phyloP scores from a whole-genome alignment of 2,888 invertebrate species.

The Epinotia demarniana region DNA sequence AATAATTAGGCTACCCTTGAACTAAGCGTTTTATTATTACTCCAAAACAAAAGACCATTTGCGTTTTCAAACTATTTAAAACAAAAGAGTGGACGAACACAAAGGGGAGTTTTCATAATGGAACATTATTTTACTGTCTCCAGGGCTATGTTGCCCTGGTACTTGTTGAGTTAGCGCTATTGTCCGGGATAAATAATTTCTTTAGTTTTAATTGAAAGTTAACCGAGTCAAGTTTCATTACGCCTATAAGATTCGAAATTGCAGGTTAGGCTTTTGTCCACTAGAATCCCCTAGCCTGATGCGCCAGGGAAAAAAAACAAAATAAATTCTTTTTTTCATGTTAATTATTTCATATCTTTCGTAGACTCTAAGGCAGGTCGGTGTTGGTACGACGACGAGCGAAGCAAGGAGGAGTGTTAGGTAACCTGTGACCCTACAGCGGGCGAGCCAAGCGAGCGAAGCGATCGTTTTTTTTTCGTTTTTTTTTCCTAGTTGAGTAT shows the following conservation, averaged over 20 bases:
- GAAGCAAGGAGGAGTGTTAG: too few relatives aligned
- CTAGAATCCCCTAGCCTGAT: too few relatives aligned
- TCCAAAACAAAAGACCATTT: slow-evolving; percentile 37
- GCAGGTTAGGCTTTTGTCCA: too few relatives aligned
- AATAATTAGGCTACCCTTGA: slow-evolving; percentile 46
- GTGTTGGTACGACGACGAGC: too few relatives aligned
- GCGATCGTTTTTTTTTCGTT: too few relatives aligned
- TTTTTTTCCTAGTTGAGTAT: too few relatives aligned
- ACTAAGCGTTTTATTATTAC: slow-evolving; percentile 51
- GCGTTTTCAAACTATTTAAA: slow-evolving; percentile 40
- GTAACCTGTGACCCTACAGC: too few relatives aligned
- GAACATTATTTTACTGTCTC: slow-evolving; percentile 40
- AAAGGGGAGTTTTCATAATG: slow-evolving; percentile 38
- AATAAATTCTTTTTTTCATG: too few relatives aligned
- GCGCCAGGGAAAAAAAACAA: too few relatives aligned
- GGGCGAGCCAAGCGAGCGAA: too few relatives aligned
- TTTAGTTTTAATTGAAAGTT: neutral
- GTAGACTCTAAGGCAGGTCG: too few relatives aligned
- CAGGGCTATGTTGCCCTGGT: slow-evolving; percentile 32
- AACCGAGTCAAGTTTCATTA: neutral
- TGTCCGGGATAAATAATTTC: slow-evolving; percentile 1
- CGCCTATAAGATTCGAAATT: neutral
- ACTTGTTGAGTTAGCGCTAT: slow-evolving; percentile 30
- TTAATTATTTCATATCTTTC: too few relatives aligned
- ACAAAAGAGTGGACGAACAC: slow-evolving; percentile 37